Evolutionary conservation across 2,888 invertebrate genomes (phyloP).

Genomic region (Tenthredo notha): DNA sequence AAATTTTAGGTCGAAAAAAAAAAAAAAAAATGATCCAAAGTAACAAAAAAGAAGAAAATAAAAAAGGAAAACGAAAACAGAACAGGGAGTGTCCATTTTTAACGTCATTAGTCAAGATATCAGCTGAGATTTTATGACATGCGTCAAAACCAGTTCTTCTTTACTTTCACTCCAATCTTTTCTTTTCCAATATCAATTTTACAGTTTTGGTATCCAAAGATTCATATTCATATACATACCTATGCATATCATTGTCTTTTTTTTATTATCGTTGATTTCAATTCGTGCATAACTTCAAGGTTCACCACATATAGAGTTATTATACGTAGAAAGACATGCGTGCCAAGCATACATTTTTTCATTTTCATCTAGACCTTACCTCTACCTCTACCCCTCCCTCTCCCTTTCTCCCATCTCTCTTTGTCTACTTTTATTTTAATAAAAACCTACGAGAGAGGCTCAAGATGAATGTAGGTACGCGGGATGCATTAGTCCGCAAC

Average conservation of each 20-base stretch:
- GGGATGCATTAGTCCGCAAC: slow-evolving; percentile 31
- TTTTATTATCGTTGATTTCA: background rate
- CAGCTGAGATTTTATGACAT: slow-evolving; percentile 17
- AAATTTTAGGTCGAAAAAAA: slow-evolving; percentile 24
- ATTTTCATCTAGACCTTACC: slow-evolving; percentile 11
- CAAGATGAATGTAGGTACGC: slow-evolving; percentile 26
- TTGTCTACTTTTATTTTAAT: slow-evolving; percentile 26
- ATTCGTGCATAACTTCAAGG: background rate
- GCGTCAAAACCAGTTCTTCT: background rate
- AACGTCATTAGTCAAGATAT: slow-evolving; percentile 25
- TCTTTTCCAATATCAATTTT: background rate
- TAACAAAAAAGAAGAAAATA: background rate
- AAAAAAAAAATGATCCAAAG: background rate
- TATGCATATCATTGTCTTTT: background rate
- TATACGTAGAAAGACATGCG: background rate
- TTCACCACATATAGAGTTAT: background rate
- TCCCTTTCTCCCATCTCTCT: background rate
- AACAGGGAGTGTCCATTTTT: background rate
- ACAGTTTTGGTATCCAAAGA: background rate
- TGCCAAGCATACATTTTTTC: slow-evolving; percentile 18
- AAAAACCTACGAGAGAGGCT: background rate
- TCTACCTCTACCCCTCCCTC: no score
- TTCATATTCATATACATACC: background rate
- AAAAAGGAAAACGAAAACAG: background rate
- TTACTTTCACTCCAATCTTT: slow-evolving; percentile 1